Evolutionary conservation across 2,113 vertebrate genomes (phyloP), one percentile per base, ranked within the genome.

Genomic region (Neotragus pygmaeus): DNA sequence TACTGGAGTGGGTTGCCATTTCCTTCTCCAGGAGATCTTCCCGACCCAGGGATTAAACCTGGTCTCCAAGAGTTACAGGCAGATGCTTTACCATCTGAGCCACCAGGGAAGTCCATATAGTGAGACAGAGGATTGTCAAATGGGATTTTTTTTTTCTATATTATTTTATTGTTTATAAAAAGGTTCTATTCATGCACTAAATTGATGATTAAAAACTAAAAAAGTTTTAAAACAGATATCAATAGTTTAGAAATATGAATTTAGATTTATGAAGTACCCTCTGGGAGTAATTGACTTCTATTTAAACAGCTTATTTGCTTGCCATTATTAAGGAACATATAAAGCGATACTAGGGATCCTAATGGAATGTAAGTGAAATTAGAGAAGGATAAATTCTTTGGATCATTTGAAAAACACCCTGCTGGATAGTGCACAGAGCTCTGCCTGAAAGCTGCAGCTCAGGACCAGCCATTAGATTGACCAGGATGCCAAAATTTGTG

Each of bases 231-330:
- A 91, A 95, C 30, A 36, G 10, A 92, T 95, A 47, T 27, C 28
- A 82, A 27, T 95, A 70, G 21, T 82, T 92, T 77, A 45, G 53
- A 93, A 75, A 83, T 75, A 36, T 89, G 47, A 83, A 47, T 88
- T 84, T 95, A 70, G 49, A 47, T 95, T 86, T 80, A 36, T 89
- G 78, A 96, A 16, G 25, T 88, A 45, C 13, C 23, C 4, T 77
- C 28, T 60, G 36, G 36, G 9, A 17, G 39, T 87, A 53, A 55
- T 33, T 89, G 36, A 45, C 33, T 83, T 83, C 45, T 88, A 30
- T 60, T 83, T 88, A 88, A 92, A 84, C 23, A 77, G n/a, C 19
- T 30, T 95, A 78, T 80, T 80, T 95, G 30, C 62, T 77, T 96
- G 62, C 45, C 62, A 36, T 88, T 60, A 75, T 75, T 88, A 36